Percentiles rank a stretch among this genome's conserved stretches.
Conservation (phyloP, 2,113 vertebrate species). For the Apteryx owenii region DNA sequence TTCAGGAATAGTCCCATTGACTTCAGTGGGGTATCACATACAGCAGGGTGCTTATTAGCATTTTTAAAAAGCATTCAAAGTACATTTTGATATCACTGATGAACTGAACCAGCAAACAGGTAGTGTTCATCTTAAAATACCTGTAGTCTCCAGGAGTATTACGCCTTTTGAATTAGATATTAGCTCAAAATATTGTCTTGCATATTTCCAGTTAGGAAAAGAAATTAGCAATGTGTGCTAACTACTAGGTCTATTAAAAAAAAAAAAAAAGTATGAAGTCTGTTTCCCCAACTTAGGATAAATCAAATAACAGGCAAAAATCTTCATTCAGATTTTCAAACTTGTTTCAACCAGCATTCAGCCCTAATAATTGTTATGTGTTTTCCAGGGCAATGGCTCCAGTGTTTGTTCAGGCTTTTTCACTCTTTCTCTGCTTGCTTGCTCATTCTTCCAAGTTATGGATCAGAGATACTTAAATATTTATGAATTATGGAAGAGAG, state of each 20-base stretch:
- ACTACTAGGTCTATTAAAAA: background rate
- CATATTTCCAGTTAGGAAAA: background rate
- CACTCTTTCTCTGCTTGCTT: background rate
- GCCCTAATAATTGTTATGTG: background rate
- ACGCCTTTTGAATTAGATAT: background rate
- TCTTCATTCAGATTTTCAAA: background rate
- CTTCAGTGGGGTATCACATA: background rate
- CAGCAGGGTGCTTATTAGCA: background rate
- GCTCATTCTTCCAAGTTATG: background rate
- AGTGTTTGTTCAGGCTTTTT: background rate
- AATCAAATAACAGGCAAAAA: background rate
- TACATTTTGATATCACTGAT: background rate
- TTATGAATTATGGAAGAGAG: background rate
- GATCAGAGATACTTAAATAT: slow-evolving; percentile 6
- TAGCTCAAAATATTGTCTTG: background rate
- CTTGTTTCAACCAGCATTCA: background rate
- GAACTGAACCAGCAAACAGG: background rate
- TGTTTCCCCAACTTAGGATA: background rate
- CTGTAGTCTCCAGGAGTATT: background rate
- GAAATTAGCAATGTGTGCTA: background rate
- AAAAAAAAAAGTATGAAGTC: background rate
- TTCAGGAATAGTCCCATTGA: background rate
- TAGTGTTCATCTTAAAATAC: background rate
- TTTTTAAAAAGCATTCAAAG: background rate
- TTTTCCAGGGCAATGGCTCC: background rate